Evolutionary conservation across 2,797 vertebrate species (phyloP), one percentile per base, ranked within the genome.

Genomic region (Amblyopsis hoosieri): DNA sequence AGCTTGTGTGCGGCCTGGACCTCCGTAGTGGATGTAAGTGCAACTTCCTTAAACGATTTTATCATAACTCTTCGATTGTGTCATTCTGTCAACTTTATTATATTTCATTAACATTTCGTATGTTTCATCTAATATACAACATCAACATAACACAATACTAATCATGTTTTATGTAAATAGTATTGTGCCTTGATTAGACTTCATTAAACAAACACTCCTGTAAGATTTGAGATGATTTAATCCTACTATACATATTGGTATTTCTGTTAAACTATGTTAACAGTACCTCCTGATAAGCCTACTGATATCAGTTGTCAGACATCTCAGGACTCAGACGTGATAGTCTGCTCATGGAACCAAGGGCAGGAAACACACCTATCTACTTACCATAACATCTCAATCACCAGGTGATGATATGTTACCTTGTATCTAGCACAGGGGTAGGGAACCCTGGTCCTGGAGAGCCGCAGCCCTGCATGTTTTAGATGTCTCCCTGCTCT

Each of bases 231-330:
- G 12, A 12, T 48, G 2, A 14, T 5, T n/a, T 12, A 48, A 48
- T 48, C 12, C n/a, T 48, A n/a, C 10, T 48, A 48, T 12, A 3
- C n/a, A 48, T 48, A 12, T 10, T 48, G 8, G 8, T 29, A 29
- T 48, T 48, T n/a, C 2, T 3, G 10, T 2, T 12, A 12, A 2
- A 15, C 45, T 68, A 13, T 51, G 17, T n/a, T 51, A 57, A 3
- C 72, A 93, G 93, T 86, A 23, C 87, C 87, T 61, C 93, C 93
- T 69, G 86, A 86, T 19, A 86, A 85, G 71, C 88, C 91, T 4
- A 33, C 31, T 42, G 72, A 83, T 45, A 54, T 94, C 7, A 57
- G 1, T 23, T 94, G 93, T 76, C 74, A 85, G 62, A 86, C 80
- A 3, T 56, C 68, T 8, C 78, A 57, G 60, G 69, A 50, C 57